Base-by-base conservation (phyloP, 2,888 invertebrate genomes). In the Caenorhabditis angaria region DNA sequence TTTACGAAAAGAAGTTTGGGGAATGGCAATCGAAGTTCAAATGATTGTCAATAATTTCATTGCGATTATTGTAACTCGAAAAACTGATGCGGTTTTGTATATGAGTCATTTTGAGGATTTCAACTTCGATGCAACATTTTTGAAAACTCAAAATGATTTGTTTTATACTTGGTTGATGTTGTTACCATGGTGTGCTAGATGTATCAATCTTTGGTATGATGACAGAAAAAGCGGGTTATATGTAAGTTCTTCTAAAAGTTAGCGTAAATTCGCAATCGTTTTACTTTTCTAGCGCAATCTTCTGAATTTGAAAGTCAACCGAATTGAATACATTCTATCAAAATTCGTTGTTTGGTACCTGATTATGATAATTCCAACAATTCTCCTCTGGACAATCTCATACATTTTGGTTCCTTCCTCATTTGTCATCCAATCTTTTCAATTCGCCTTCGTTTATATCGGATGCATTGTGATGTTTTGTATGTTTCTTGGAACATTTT, bases 11-110 rank as follows among this genome's bases (percentile, higher is more conserved):
- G 22, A 58, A n/a, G 41, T 61, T n/a, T 70, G 70, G 70, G 61
- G 54, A 54, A 47, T 61, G 20, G 70, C 70, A 25, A 48, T 70
- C 10, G 70, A 70, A 58, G 57, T 65, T 25, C 70, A 70, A 61
- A 32, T 51, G n/a, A 28, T 65, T 24, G 57, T 61, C 4, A 65
- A 70, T 53, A 53, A 65, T 14, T 70, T 70, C 58, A 41, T 51
- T 65, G 22, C 65, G 57, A 29, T 65, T 61, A 62, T 25, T 61
- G 18, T 54, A 12, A 53, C 53, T 20, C 53, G 53, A 20, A 6
- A 41, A 2, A 41, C 41, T 3, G 12, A 18, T 3, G 22, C 4
- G 10, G 22, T 12, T 2, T 12, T 25, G 53, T 53, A 12, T 53
- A 20, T 53, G 53, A 53, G 27, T 18, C 25, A 53, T 3, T 25